Base-by-base conservation (phyloP, 2,888 invertebrate genomes). In the Lycaena phlaeas region DNA sequence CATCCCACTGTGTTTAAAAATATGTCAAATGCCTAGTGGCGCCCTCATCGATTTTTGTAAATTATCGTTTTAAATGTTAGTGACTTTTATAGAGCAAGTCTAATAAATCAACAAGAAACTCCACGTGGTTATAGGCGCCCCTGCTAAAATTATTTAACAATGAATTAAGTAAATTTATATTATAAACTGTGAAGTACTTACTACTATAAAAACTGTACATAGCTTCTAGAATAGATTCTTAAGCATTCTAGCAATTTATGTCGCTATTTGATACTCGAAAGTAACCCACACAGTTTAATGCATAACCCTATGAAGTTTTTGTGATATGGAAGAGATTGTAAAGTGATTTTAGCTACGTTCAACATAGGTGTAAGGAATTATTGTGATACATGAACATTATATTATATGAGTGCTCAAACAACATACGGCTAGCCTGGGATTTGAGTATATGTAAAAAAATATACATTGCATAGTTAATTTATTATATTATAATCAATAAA, bases 311-410 rank as follows among this genome's bases (percentile, higher is more conserved):
- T n/a, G 18, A 34, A 11, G 12, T 34, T 7, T 22, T 18, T 34
- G 34, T 34, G 34, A 34, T 34, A 34, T 34, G 34, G 12, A 12
- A 5, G 18, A 34, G 34, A 34, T 22, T 34, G 34, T 12, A 7
- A 14, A 34, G 22, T 22, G 34, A 22, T 18, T 22, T 15, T 15
- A 6, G n/a, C n/a, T n/a, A n/a, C 9, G 18, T 22, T 31, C 18
- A 10, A 31, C 3, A 18, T 34, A 34, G 18, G 7, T 22, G 2
- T 34, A 34, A 22, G 34, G 22, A 22, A 34, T 34, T 34, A 34
- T 34, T 34, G 34, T 34, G 34, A 34, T 34, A 34, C 34, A 34
- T n/a, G 22, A 18, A 11, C 18, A 18, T 11, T 17, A 11, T 34
- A 18, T n/a, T n/a, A n/a, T 11, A 11, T 9, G 7, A 34, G 34